phyloP scores from a whole-genome alignment of 2,888 invertebrate genomes.

The Andrena marginata region DNA sequence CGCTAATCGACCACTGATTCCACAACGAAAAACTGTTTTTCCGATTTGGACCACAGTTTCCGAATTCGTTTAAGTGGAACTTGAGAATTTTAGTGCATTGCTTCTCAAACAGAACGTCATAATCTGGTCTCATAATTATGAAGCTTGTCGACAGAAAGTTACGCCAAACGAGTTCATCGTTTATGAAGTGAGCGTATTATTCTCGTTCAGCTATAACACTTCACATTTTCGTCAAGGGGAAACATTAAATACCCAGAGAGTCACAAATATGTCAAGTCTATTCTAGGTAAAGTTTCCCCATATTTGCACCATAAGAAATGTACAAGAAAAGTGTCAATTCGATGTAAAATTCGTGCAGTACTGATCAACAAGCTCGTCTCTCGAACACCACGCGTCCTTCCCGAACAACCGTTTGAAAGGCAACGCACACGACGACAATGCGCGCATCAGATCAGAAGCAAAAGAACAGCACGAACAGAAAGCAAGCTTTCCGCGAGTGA shows the following conservation, averaged over 20 bases:
- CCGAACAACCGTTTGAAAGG: not conserved
- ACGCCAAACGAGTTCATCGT: not conserved
- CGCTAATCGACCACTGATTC: not conserved
- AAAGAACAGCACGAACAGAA: not conserved
- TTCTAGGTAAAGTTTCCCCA: not conserved
- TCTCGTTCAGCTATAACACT: not conserved
- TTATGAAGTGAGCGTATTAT: not conserved
- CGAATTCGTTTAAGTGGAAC: not conserved
- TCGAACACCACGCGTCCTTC: not conserved
- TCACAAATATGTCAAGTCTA: not conserved
- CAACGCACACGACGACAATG: not conserved
- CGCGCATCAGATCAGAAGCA: not conserved
- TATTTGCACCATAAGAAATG: not conserved
- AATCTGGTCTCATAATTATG: too few species aligned
- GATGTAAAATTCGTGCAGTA: not conserved
- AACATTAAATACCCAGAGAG: not conserved
- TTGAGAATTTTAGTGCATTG: not conserved
- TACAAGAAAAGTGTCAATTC: too few species aligned
- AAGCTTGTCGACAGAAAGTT: too few species aligned
- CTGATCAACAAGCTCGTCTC: not conserved
- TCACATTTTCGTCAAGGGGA: not conserved
- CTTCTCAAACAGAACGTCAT: not conserved
- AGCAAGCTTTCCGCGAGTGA: not conserved
- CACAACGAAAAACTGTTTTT: conserved; percentile 3
- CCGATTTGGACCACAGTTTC: not conserved